Evolutionary conservation across 2,888 invertebrate species (phyloP).

Genomic region (Hofmannophila pseudospretella): DNA sequence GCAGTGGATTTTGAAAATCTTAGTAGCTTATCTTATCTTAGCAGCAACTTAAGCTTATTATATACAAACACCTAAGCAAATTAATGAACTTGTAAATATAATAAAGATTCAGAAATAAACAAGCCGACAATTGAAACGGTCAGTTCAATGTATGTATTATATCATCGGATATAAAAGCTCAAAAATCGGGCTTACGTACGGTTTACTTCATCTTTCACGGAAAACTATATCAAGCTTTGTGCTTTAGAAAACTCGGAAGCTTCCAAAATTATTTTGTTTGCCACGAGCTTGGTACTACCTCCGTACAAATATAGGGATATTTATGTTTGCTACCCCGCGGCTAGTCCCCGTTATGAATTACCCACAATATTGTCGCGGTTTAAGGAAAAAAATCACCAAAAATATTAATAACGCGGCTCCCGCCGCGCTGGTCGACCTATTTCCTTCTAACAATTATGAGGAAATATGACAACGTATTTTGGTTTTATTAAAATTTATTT

Average conservation of each 20-base stretch:
- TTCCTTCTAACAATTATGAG: slow-evolving; percentile 7
- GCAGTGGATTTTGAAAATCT: too few relatives aligned
- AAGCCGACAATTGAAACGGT: too few relatives aligned
- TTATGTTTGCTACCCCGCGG: background rate
- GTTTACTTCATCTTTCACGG: too few relatives aligned
- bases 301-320: background rate
- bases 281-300: background rate
- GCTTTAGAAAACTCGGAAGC: background rate
- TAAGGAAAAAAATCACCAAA: slow-evolving; percentile 18
- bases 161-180: too few relatives aligned
- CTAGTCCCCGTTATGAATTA: slow-evolving; percentile 19
- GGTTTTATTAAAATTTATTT: slow-evolving; percentile 2
- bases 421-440: slow-evolving; percentile 15
- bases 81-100: too few relatives aligned
- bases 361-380: slow-evolving; percentile 22
- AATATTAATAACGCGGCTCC: slow-evolving; percentile 22
- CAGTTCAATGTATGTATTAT: too few relatives aligned
- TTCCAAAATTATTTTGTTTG: background rate
- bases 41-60: too few relatives aligned
- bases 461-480: slow-evolving; percentile 3
- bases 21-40: too few relatives aligned
- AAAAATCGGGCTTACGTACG: too few relatives aligned
- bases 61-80: too few relatives aligned
- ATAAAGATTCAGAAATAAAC: too few relatives aligned
- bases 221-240: too few relatives aligned